A percentile compares a stretch with the other conserved stretches of the same genome.
Conservation (phyloP, 2,797 vertebrate genomes). For the Sarcoramphus papa region DNA sequence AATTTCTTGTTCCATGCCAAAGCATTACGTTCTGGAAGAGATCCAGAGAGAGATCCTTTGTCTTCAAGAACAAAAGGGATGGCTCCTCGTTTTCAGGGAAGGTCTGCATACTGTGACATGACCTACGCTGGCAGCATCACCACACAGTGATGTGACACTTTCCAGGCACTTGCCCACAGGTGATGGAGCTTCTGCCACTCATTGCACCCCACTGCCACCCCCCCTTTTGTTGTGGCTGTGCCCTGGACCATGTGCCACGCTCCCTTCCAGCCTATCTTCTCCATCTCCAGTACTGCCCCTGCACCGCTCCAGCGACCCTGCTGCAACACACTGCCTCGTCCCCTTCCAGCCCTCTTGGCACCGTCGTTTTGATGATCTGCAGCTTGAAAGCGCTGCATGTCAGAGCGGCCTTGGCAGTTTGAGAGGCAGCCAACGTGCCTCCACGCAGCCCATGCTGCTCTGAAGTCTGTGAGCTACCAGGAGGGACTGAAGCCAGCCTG, state of each 20-base stretch:
- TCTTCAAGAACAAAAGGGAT: neutral
- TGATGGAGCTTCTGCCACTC: neutral
- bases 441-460: neutral
- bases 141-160: fast-evolving
- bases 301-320: fast-evolving
- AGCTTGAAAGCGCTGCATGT: neutral
- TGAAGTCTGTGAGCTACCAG: neutral
- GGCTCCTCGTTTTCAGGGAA: neutral
- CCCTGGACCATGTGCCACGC: fast-evolving
- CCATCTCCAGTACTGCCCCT: neutral
- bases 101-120: neutral
- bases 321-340: fast-evolving
- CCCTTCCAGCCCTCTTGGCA: neutral
- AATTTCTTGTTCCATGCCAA: neutral
- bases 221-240: neutral
- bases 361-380: neutral
- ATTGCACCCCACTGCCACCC: fast-evolving
- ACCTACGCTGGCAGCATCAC: neutral
- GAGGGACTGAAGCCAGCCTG: neutral
- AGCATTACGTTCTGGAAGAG: neutral
- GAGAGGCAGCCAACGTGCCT: neutral
- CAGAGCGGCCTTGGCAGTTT: neutral
- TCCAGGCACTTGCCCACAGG: neutral
- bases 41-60: constrained; percentile 8
- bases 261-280: neutral